These are phyloP conservation scores for Corythucha ciliata DNA, from an alignment of 2,888 invertebrate genomes.

Conservation along the genomic window DNA sequence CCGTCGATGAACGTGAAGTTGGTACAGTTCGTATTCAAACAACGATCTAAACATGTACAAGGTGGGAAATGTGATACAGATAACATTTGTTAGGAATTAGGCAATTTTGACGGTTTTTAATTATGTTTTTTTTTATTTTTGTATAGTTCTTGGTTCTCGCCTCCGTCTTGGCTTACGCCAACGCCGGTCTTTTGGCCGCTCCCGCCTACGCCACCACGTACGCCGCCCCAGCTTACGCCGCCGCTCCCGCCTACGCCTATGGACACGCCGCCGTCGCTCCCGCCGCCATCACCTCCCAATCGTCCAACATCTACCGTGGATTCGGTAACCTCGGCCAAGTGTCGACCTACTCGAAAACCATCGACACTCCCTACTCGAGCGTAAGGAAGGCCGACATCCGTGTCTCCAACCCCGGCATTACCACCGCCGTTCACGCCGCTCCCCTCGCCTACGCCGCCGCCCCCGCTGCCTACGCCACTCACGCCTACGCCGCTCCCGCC, in stretches of 20 bases:
- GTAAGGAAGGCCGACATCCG: constrained; percentile 60
- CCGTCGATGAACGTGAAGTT: too few relatives aligned
- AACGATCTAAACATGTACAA: too few relatives aligned
- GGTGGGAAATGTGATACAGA: too few relatives aligned
- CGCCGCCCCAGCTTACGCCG: too few relatives aligned
- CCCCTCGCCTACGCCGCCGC: constrained; percentile 40
- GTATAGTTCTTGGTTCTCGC: constrained; percentile 16
- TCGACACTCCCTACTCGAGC: constrained; percentile 63
- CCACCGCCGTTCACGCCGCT: constrained; percentile 39
- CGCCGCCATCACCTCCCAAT: constrained; percentile 47
- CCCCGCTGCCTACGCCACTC: constrained; percentile 42
- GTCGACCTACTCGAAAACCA: constrained; percentile 57
- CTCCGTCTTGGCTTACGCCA: constrained; percentile 25
- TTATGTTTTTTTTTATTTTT: too few relatives aligned
- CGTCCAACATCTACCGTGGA: constrained; percentile 51
- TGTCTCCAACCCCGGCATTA: constrained; percentile 51
- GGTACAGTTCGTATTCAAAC: too few relatives aligned
- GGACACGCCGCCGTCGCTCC: constrained; percentile 17
- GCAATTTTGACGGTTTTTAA: too few relatives aligned
- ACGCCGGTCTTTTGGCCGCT: constrained; percentile 18
- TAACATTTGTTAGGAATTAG: too few relatives aligned
- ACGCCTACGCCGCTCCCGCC: constrained; percentile 39
- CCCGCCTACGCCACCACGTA: too few relatives aligned
- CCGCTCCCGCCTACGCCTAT: constrained; percentile 25
- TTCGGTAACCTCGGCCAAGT: constrained; percentile 57